Percentiles rank a stretch among this genome's conserved stretches.
Evolutionary conservation across 2,113 vertebrate species (phyloP).

Genomic region (Lepus europaeus): DNA sequence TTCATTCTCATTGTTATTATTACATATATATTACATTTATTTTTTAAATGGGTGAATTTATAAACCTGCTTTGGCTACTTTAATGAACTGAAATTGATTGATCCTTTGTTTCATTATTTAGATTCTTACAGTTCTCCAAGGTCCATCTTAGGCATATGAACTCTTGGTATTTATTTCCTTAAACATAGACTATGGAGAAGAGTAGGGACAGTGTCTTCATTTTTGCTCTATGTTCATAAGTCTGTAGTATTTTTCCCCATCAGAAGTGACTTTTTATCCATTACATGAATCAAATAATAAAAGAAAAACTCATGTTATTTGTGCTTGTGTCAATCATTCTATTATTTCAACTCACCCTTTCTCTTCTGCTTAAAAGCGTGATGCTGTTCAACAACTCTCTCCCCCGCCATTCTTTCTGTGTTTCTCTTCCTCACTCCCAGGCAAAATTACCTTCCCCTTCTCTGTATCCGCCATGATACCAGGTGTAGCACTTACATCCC

Average conservation of each 20-base stretch:
- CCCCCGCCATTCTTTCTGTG: not conserved
- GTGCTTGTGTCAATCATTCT: not conserved
- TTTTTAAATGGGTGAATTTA: not conserved
- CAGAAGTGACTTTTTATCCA: not conserved
- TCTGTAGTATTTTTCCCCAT: not conserved
- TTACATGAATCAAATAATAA: not conserved
- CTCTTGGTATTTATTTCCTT: not conserved
- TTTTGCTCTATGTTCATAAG: not conserved
- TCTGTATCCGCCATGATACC: not conserved
- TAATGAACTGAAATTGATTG: not conserved
- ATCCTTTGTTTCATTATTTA: not conserved
- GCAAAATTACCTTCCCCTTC: not conserved
- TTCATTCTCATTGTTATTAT: not conserved
- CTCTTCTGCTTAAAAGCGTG: not conserved
- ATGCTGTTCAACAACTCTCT: not conserved
- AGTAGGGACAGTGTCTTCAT: not conserved
- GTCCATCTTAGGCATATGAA: not conserved
- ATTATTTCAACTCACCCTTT: not conserved
- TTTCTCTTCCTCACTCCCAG: not conserved
- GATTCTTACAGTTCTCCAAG: not conserved
- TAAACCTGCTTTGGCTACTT: not conserved
- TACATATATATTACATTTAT: not conserved
- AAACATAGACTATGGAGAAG: not conserved
- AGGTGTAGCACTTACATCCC: not conserved
- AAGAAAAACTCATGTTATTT: not conserved